Percentiles rank a stretch among this genome's conserved stretches.
Evolutionary conservation across 2,797 vertebrate species (phyloP).

Genomic region (Artibeus lituratus): DNA sequence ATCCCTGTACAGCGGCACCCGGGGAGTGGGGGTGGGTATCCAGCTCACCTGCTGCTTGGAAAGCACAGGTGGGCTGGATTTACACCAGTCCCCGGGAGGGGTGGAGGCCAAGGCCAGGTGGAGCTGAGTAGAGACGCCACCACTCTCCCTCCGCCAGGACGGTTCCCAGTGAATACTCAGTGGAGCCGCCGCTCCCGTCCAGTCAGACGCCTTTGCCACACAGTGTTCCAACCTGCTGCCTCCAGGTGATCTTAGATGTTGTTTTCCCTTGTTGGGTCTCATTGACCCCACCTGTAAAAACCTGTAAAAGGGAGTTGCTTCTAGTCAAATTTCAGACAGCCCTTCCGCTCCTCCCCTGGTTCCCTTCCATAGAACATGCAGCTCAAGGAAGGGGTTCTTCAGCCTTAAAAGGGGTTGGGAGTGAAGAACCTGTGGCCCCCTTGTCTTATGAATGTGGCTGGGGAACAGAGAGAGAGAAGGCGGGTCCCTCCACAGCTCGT

Average conservation of each 20-base stretch:
- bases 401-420: neutral
- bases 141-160: neutral
- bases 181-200: rapidly evolving
- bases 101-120: neutral
- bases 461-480: neutral
- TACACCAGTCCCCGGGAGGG: neutral
- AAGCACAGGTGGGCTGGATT: neutral
- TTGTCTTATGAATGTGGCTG: neutral
- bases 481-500: no score
- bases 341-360: no score
- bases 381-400: neutral
- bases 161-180: rapidly evolving
- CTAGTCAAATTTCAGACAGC: neutral
- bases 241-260: neutral
- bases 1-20: neutral
- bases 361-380: neutral
- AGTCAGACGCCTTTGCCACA: neutral
- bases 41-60: neutral
- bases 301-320: neutral
- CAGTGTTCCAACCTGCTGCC: neutral
- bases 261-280: neutral
- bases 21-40: neutral
- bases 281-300: neutral
- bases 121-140: neutral
- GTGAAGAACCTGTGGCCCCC: neutral